Evolutionary conservation across 1,140 invertebrate species (phyloP), one percentile per base, ranked within the genome.

Genomic region (Heliothis subflexa): DNA sequence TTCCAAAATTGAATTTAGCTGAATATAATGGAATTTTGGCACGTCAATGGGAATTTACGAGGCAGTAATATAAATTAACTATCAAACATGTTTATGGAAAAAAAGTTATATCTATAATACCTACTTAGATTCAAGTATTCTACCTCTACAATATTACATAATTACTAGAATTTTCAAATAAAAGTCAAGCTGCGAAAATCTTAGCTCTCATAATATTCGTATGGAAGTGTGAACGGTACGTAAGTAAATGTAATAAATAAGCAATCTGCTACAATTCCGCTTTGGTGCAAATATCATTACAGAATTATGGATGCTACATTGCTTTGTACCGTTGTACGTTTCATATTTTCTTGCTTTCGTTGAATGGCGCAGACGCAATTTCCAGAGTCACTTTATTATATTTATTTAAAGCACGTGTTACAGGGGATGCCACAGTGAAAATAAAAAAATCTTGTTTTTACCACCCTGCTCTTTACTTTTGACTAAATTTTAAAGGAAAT

Each of bases 201-300:
- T 33, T 25, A 14, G 33, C 7, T 49, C 11, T 50, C 47, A 11
- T 14, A 68, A 5, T 7, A 28, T 14, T 52, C 16, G 64, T 5
- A 50, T n/a, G 13, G 18, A 68, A 68, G 18, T 28, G 50, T 72
- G 28, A 57, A 18, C 55, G 3, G 13, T 14, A 59, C 33, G 55
- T 13, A 73, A 45, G 40, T 25, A 61, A 73, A 73, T 73, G 54
- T 73, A 73, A 73, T 73, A 73, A 73, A 59, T 73, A 47, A 61
- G 71, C 55, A 61, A 73, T 73, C 40, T 61, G 71, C 45, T 45
- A 28, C 33, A 49, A 73, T 73, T 73, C 25, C 18, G n/a, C 21
- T 28, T 71, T 33, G 68, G 21, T 71, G 33, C 49, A 71, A 71
- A 71, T 54, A 71, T 71, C 25, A n/a, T 71, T 64, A 64, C 40